A percentile compares a stretch with the other conserved stretches of the same genome.
These are phyloP conservation scores for Rhinogobio ventralis DNA, from an alignment of 2,797 vertebrate genomes.

Conservation along the genomic window DNA sequence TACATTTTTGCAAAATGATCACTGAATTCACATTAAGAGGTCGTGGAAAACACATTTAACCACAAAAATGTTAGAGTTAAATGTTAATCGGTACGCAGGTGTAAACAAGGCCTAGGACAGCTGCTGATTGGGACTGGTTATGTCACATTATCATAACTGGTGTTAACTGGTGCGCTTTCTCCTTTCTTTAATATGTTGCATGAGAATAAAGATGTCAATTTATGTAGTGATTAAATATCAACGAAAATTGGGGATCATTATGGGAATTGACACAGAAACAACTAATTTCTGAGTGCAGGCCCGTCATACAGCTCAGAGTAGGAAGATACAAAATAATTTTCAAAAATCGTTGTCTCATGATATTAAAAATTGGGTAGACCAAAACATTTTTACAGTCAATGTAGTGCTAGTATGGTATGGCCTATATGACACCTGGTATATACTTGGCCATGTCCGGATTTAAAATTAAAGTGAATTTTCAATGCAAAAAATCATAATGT, in stretches of 20 bases:
- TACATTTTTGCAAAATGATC: neutral
- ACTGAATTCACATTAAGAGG: neutral
- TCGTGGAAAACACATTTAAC: neutral
- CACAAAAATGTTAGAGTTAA: neutral
- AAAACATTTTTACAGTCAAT: neutral
- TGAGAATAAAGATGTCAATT: neutral
- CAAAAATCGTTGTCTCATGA: neutral
- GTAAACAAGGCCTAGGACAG: neutral
- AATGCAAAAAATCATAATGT: neutral
- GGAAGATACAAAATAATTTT: neutral
- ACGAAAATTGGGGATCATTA: neutral
- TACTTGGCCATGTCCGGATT: neutral
- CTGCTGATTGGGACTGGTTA: neutral
- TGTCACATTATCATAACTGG: neutral
- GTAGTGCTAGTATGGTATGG: neutral
- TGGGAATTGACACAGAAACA: neutral
- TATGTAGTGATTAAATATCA: neutral
- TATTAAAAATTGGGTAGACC: neutral
- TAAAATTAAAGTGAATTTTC: neutral
- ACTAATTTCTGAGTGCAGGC: neutral
- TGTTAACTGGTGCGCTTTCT: neutral
- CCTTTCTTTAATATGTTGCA: neutral
- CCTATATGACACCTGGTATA: neutral
- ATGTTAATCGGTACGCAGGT: neutral
- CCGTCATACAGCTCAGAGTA: neutral